phyloP scores from a whole-genome alignment of 1,140 invertebrate genomes.

The Drosophila nikananu region DNA sequence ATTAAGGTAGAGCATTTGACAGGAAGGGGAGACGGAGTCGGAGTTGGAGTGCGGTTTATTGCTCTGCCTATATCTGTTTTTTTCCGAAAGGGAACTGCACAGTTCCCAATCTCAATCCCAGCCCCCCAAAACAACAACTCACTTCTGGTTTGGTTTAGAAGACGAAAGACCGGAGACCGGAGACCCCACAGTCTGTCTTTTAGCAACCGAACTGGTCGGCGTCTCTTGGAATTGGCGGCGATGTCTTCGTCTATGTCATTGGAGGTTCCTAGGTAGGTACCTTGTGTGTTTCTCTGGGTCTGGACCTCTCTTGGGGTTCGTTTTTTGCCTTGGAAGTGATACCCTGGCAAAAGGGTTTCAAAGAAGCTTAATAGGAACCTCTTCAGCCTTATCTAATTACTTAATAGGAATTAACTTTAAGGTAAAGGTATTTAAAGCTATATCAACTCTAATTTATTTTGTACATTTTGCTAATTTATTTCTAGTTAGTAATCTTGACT shows the following conservation, averaged over 20 bases:
- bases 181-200: constrained; percentile 64
- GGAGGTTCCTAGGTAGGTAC: constrained; percentile 1
- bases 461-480: not conserved
- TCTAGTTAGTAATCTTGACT: not conserved
- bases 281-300: constrained; percentile 19
- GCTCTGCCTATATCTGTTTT: constrained; percentile 13
- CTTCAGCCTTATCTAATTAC: not conserved
- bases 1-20: constrained; percentile 82
- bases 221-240: constrained; percentile 39
- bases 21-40: constrained; percentile 38
- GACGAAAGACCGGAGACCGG: constrained; percentile 7
- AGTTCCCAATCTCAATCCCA: constrained; percentile 38
- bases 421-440: not conserved
- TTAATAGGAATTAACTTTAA: not conserved
- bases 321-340: constrained; percentile 2
- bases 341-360: constrained; percentile 5
- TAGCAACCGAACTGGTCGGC: constrained; percentile 25
- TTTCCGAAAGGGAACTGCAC: constrained; percentile 19
- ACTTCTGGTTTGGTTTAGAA: constrained; percentile 48
- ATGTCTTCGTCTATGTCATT: constrained; percentile 43
- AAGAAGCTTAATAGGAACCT: not conserved
- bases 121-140: constrained; percentile 42
- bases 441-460: not conserved
- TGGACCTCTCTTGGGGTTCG: constrained; percentile 50
- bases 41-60: constrained; percentile 1